Conservation (phyloP, 2,113 vertebrate genomes). For the Murina feae region DNA sequence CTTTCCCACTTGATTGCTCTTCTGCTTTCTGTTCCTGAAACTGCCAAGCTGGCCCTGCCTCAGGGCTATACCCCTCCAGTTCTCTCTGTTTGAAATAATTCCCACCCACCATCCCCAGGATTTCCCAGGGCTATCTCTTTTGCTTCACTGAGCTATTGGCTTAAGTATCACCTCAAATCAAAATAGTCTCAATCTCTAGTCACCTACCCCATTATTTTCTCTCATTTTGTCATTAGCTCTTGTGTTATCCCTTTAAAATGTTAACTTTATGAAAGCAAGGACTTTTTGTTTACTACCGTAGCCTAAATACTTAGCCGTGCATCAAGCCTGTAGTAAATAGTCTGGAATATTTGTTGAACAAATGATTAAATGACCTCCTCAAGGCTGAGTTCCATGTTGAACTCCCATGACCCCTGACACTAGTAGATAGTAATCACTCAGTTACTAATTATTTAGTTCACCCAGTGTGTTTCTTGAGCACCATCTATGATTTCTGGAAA, state of each 20-base stretch:
- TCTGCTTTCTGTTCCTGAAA: not conserved
- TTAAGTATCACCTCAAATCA: not conserved
- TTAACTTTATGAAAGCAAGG: not conserved
- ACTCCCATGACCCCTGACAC: not conserved
- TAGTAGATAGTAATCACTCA: not conserved
- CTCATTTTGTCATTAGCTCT: not conserved
- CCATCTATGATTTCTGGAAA: not conserved
- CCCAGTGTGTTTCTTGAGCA: not conserved
- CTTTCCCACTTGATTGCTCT: not conserved
- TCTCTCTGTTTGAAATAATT: not conserved
- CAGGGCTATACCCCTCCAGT: not conserved
- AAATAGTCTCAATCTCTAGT: not conserved
- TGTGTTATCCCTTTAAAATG: not conserved
- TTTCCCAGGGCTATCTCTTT: no score
- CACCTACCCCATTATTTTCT: not conserved
- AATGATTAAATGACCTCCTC: not conserved
- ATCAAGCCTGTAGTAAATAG: not conserved
- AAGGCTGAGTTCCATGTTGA: not conserved
- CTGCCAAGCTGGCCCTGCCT: not conserved
- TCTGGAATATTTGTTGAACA: not conserved
- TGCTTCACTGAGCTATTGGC: not conserved
- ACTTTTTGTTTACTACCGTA: not conserved
- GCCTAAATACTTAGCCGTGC: not conserved
- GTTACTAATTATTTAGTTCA: not conserved
- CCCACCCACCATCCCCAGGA: not conserved